Base-by-base conservation (phyloP, 2,797 vertebrate species). In the Pampus argenteus region DNA sequence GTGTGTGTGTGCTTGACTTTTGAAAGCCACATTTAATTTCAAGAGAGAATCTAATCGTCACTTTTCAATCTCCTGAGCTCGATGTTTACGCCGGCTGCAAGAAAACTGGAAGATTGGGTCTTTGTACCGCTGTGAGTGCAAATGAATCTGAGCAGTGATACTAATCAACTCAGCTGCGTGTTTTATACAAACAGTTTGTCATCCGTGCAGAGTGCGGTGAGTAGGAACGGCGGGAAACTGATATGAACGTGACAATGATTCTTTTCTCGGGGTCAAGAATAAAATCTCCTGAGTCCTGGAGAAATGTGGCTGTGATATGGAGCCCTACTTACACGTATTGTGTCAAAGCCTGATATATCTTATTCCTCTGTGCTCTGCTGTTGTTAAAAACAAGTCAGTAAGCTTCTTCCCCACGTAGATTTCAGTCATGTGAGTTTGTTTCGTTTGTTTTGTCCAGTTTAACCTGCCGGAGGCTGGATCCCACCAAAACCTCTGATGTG, bases 101-200 rank as follows among this genome's bases (percentile, higher is more conserved):
- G 49, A 42, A 49, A 70, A 36, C 9, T 0, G 23, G 4, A n/a
- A 62, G 22, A 71, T 51, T 60, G 50, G 23, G 13, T 48, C 38
- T 61, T 17, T 25, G 40, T 38, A 1, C 18, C 10, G 49, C 26
- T 49, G 22, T 17, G 55, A 58, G 54, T 14, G 63, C 58, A 82
- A 83, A 83, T 69, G 18, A 73, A 78, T 68, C n/a, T 1, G 22
- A 76, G 66, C 76, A 59, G 55, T 73, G 70, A 76, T 74, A 38
- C 68, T 50, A 52, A 78, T 87, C 74, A 80, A 56, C 76, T 63
- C 36, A 4, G 52, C 50, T 2, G 1, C 70, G 29, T 26, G 60
- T 67, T 78, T 74, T 60, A 51, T 0, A 15, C 50, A 45, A 68
- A 45, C 20, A 14, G 28, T 0, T 29, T 2, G 66, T 42, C n/a